These are phyloP conservation scores for Varecia variegata DNA, from an alignment of 2,797 vertebrate species.

Conservation along the genomic window DNA sequence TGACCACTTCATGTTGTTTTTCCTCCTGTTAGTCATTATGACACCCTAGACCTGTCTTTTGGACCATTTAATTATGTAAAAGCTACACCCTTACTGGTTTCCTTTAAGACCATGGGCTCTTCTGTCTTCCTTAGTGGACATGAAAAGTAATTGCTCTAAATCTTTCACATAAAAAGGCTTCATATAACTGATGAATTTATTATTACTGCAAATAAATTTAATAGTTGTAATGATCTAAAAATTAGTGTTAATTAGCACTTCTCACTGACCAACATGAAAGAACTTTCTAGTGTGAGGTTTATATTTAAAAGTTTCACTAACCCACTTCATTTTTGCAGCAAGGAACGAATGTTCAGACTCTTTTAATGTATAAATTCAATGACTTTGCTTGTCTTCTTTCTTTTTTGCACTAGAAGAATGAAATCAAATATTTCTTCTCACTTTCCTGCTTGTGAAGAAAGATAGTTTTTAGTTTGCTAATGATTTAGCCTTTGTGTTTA, in stretches of 20 bases:
- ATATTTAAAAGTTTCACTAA: constrained; percentile 34
- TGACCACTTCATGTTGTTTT: background rate
- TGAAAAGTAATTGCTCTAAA: constrained; percentile 55
- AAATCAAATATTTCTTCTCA: background rate
- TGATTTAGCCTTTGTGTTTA: background rate
- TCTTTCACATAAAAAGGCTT: constrained; percentile 28
- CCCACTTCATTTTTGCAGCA: background rate
- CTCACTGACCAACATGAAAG: background rate
- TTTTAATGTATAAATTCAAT: background rate
- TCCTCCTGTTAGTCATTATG: background rate
- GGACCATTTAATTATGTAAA: background rate
- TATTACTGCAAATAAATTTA: constrained; percentile 64
- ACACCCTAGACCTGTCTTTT: background rate
- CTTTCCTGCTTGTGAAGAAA: background rate
- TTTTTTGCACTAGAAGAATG: background rate
- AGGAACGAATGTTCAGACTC: background rate
- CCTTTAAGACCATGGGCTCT: background rate
- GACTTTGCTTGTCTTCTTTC: background rate
- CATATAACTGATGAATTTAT: constrained; percentile 7
- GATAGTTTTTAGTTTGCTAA: background rate
- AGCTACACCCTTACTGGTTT: background rate
- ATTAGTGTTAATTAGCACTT: constrained; percentile 18
- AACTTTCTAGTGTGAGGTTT: background rate
- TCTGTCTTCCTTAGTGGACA: background rate
- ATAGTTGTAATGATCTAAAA: constrained; percentile 33